Evolutionary conservation across 2,888 invertebrate species (phyloP), one percentile per base, ranked within the genome.

Genomic region (Sesamia inferens): DNA sequence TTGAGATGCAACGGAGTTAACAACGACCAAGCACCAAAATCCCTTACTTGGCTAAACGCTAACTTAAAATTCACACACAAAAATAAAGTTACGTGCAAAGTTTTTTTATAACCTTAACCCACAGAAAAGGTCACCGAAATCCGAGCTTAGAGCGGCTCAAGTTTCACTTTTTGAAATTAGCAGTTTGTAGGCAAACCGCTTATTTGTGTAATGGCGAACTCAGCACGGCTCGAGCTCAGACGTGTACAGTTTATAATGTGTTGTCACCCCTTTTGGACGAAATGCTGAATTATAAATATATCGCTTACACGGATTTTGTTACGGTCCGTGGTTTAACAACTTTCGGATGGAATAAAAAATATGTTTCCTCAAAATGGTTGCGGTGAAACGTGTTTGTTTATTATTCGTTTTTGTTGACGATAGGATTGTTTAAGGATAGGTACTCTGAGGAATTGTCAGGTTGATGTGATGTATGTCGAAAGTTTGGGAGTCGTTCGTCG

Each of bases 81-180:
- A 63, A 55, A n/a, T 42, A 63, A 66, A 68, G 14, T 31, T 62
- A 76, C 13, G 47, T 63, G 8, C 0, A 54, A 67, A 24, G 31
- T 42, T 55, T 54, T 72, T 76, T 66, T 69, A 48, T 55, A 24
- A 48, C 69, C 44, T 59, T 16, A 65, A 66, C 69, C 74, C 81
- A 68, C 76, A 74, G 76, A 71, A 77, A 81, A 72, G 79, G 79
- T 78, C 76, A 79, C 75, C 80, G 82, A 82, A 87, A 87, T 82
- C 85, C 79, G 68, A 82, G 87, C 87, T 88, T 82, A 74, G 59
- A 83, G 76, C 70, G 72, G 88, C 86, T 87, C 85, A 86, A 86
- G 84, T 88, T 88, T 88, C 88, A 90, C 91, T 91, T 88, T 89
- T 86, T 83, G 71, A 89, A 90, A 92, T 91, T 90, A 90, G 81